Evolutionary conservation across 1,140 invertebrate species (phyloP).

Genomic region (Trachymyrmex septentrionalis): DNA sequence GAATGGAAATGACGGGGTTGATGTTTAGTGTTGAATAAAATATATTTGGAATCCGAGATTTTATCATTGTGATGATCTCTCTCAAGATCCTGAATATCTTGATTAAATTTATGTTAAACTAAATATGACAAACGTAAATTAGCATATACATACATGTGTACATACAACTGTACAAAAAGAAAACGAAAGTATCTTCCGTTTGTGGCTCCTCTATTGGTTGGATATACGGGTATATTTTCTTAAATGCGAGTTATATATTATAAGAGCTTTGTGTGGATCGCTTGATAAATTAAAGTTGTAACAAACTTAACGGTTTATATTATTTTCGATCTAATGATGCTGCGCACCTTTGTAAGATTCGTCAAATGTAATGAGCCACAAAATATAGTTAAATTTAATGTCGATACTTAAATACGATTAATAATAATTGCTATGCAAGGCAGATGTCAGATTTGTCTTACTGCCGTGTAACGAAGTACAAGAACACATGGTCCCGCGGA

Average conservation of each 20-base stretch:
- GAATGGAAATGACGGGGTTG: constrained; percentile 23
- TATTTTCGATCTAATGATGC: constrained; percentile 28
- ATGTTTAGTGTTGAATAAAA: constrained; percentile 75
- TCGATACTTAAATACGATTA: constrained; percentile 34
- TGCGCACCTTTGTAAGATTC: neutral
- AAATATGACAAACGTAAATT: constrained; percentile 19
- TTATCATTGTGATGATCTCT: constrained; percentile 49
- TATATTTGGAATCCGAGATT: constrained; percentile 76
- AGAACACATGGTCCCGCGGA: constrained; percentile 49
- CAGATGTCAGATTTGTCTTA: neutral
- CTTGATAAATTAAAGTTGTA: constrained; percentile 43
- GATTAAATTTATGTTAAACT: constrained; percentile 36
- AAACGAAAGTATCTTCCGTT: constrained; percentile 31
- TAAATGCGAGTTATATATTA: constrained; percentile 31
- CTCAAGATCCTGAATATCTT: constrained; percentile 48
- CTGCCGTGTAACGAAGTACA: neutral
- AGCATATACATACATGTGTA: constrained; percentile 9
- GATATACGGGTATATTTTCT: neutral
- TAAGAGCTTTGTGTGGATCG: constrained; percentile 22
- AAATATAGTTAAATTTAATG: constrained; percentile 42
- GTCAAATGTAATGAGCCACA: neutral
- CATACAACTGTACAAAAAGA: constrained; percentile 43
- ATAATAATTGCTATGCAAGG: constrained; percentile 27
- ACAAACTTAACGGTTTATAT: constrained; percentile 44
- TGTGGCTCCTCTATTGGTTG: constrained; percentile 24